Base-by-base conservation (phyloP, 2,797 vertebrate species). In the Syngnathus acus region DNA sequence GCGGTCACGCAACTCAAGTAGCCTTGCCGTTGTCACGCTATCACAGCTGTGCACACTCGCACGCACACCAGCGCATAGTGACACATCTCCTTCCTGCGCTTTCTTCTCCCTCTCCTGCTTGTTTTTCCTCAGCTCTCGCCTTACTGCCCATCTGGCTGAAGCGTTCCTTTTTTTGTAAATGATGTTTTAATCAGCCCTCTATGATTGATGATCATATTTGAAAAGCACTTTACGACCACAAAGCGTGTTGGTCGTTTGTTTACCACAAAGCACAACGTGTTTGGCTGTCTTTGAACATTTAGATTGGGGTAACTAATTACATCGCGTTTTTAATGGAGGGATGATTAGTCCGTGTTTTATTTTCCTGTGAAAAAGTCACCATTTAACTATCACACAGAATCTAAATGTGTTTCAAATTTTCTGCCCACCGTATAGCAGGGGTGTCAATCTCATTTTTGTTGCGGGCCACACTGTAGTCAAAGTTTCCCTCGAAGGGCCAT, bases 1-100 rank as follows among this genome's bases (percentile, higher is more conserved):
- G 74, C 66, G 78, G 84, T 86, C 87, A 87, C 80, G 81, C 83
- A 83, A 86, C 81, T 88, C 76, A 84, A 86, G 79, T 77, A 76
- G 79, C 73, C 74, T 75, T 74, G 75, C 68, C 61, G 73, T 82
- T 86, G 87, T 89, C 88, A 90, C 88, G 88, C 89, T 79, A 90
- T 88, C 79, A 51, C 75, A 87, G 83, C 81, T 79, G 81, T 70
- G 39, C 64, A 38, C 48, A 59, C 60, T n/a, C 47, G 58, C 62
- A 19, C 65, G 61, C 66, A 42, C 63, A 32, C 32, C 32, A 32
- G 58, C 67, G 64, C 66, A 39, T 65, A 62, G 40, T 58, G 63
- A 68, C 69, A 57, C 51, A 8, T 70, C 69, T 68, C 66, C 65
- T 75, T 77, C 68, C 72, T 72, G 60, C 73, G 50, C 66, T 74